Conservation (phyloP, 2,888 invertebrate species). For the Troides aeacus region DNA sequence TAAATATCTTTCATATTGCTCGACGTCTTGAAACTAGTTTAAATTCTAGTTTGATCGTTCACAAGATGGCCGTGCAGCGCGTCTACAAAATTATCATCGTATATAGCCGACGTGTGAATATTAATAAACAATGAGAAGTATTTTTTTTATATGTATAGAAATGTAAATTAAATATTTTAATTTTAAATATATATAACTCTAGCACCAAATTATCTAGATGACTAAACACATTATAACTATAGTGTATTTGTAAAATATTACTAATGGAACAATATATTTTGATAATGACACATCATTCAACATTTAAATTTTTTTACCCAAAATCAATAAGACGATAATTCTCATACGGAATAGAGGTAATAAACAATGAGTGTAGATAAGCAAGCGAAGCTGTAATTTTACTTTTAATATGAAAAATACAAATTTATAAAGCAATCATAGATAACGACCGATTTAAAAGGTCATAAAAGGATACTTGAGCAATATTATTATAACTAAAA, state of each 20-base stretch:
- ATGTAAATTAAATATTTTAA: not conserved
- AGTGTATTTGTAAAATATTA: no score
- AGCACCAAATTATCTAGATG: no score
- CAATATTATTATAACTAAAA: no score
- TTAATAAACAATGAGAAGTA: conserved; percentile 2
- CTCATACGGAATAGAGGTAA: not conserved
- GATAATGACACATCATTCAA: not conserved
- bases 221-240: no score
- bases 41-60: conserved; percentile 8
- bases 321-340: not conserved
- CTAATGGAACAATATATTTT: no score
- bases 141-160: not conserved
- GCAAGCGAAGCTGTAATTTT: conserved; percentile 44
- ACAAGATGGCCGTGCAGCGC: conserved; percentile 27
- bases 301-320: not conserved
- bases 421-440: conserved; percentile 28
- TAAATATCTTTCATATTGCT: conserved; percentile 14
- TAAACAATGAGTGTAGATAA: conserved; percentile 19
- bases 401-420: conserved; percentile 47
- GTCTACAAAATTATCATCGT: conserved; percentile 3
- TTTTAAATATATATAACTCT: no score
- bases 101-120: conserved; percentile 4
- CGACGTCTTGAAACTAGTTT: conserved; percentile 31
- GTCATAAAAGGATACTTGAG: conserved; percentile 41
- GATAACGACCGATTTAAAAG: conserved; percentile 51